Conservation (phyloP, 2,797 vertebrate species). For the Helicolenus hilgendorfi region DNA sequence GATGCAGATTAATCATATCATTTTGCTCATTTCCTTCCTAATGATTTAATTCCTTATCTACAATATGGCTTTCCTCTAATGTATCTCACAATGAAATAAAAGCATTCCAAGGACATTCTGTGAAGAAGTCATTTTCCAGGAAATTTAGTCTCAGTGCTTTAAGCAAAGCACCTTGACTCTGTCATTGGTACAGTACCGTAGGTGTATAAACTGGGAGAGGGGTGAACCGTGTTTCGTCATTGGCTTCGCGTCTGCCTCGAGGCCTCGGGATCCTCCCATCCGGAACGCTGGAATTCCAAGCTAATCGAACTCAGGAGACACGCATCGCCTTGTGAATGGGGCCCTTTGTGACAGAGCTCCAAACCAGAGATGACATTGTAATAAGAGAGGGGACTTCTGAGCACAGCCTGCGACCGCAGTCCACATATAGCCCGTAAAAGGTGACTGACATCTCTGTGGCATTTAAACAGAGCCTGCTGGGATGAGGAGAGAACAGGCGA, state of each 20-base stretch:
- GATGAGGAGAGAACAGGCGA: conserved; percentile 28
- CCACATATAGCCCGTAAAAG: conserved; percentile 56
- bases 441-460: conserved; percentile 72
- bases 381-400: conserved; percentile 73
- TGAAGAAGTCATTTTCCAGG: conserved; percentile 34
- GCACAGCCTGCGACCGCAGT: conserved; percentile 44
- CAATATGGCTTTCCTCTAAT: background rate
- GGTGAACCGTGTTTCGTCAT: conserved; percentile 41
- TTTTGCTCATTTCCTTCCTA: conserved; percentile 14
- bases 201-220: conserved; percentile 36
- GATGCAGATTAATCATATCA: conserved; percentile 11
- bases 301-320: conserved; percentile 87
- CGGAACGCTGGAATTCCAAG: conserved; percentile 82
- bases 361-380: conserved; percentile 82
- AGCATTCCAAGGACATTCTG: conserved; percentile 36
- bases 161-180: conserved; percentile 61
- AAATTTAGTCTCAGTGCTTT: conserved; percentile 40
- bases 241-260: conserved; percentile 63
- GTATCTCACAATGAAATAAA: conserved; percentile 46
- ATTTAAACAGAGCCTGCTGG: conserved; percentile 69
- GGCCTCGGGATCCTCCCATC: conserved; percentile 80
- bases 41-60: conserved; percentile 7
- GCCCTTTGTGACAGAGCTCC: conserved; percentile 76
- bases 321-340: conserved; percentile 69
- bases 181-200: conserved; percentile 46